Conservation (phyloP, 2,888 invertebrate genomes). For the Trachelus stipa region DNA sequence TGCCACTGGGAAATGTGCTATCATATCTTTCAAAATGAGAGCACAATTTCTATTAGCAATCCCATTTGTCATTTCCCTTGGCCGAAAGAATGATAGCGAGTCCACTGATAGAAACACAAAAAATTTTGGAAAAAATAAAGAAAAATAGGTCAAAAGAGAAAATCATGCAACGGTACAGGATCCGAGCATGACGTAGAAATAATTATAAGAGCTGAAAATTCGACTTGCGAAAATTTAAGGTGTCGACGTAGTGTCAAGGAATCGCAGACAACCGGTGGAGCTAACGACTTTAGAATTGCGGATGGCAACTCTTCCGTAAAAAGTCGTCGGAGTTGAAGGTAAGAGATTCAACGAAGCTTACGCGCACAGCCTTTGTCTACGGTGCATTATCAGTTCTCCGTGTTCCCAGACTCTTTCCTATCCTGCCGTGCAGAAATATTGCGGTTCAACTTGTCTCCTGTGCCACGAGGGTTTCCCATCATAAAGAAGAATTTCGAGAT, state of each 20-base stretch:
- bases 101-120: no score
- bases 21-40: no score
- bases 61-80: no score
- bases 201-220: background rate
- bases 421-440: background rate
- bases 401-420: background rate
- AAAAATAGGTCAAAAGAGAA: background rate
- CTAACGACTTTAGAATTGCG: background rate
- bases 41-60: no score
- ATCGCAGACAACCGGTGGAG: background rate
- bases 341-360: background rate
- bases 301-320: background rate
- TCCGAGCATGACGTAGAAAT: background rate
- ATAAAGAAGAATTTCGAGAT: background rate
- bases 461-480: background rate
- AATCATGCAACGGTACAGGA: background rate
- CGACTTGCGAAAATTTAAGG: background rate
- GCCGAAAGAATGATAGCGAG: no score
- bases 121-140: background rate
- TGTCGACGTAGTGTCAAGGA: background rate
- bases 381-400: conserved; percentile 6
- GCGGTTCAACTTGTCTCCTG: background rate
- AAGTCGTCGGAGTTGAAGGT: background rate
- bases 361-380: background rate
- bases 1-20: no score